Percentiles rank a stretch among this genome's conserved stretches.
Conservation (phyloP, 2,888 invertebrate species). For the Drosophila prolongata region DNA sequence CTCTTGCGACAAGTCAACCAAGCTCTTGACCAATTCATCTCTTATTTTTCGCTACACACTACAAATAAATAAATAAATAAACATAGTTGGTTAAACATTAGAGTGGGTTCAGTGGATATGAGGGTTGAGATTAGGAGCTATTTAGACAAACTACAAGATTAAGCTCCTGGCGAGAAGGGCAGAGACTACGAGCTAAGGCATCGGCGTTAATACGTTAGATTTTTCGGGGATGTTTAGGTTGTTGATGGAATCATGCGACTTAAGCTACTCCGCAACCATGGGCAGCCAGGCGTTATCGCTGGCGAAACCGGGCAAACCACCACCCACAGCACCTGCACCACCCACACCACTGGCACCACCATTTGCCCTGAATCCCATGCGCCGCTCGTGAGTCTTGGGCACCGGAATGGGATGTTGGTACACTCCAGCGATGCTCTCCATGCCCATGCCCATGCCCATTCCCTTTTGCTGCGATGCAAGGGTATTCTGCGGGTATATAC, state of each 20-base stretch:
- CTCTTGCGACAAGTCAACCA: conserved; percentile 33
- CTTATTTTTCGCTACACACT: conserved; percentile 51
- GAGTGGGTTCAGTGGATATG: conserved; percentile 43
- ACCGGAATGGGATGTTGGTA: conserved; percentile 55
- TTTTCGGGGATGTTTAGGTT: conserved; percentile 4
- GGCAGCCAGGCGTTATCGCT: conserved; percentile 81
- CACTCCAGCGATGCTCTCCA: conserved; percentile 33
- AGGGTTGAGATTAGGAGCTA: conserved; percentile 47
- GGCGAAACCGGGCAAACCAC: conserved; percentile 39
- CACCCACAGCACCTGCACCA: conserved; percentile 38
- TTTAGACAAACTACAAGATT: conserved; percentile 47
- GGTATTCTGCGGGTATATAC: conserved; percentile 29
- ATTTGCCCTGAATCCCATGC: conserved; percentile 76
- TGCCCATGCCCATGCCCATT: conserved; percentile 13
- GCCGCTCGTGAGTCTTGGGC: conserved; percentile 66
- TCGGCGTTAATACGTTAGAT: conserved; percentile 57
- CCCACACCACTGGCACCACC: conserved; percentile 40
- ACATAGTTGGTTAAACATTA: conserved; percentile 51
- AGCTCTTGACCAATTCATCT: conserved; percentile 23
- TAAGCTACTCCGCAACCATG: conserved; percentile 71
- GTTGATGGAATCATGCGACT: conserved; percentile 55
- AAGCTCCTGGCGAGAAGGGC: conserved; percentile 45
- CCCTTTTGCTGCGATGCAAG: neutral
- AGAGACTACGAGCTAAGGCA: conserved; percentile 47
- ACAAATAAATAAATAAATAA: conserved; percentile 63